Base-by-base conservation (phyloP, 1,140 invertebrate genomes). In the Oppia nitens region DNA sequence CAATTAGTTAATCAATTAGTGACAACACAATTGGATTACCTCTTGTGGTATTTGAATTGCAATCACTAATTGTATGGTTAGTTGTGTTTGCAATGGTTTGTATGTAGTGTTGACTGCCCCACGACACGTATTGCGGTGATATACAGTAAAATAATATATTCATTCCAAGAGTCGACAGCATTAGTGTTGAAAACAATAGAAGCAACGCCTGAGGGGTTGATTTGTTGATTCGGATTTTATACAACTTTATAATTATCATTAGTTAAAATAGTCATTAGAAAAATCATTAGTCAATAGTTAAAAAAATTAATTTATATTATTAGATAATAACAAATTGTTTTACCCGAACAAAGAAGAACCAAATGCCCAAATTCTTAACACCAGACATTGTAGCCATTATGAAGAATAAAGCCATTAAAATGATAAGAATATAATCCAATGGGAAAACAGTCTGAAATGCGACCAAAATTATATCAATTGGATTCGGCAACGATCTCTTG, bases 311-410 rank as follows among this genome's bases (percentile, higher is more conserved):
- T 32, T 60, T 54, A n/a, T 20, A 27, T 54, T 17, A 51, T 26
- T 51, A 2, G 29, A 47, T 21, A 54, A 27, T 48, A 48, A 51
- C 28, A 51, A 29, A 12, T 52, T 25, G 9, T 29, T 55, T 64
- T 64, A 75, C 73, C 62, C 64, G 67, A 48, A 75, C 61, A 62
- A 71, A 74, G 45, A 72, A 68, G 55, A 72, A 74, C 68, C 74
- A 70, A 54, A 76, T 70, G 24, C 74, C 74, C 26, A 75, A 66
- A 49, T 69, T 67, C 25, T 66, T 64, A 28, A 75, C 68, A 0
- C 72, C 74, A 27, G 70, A 69, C 63, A 75, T 69, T n/a, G 74
- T 73, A 52, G 69, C 71, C 27, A 75, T 65, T n/a, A 76, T 63
- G 48, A 75, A 68, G 49, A 73, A 74, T 4, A 70, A 53, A 25